phyloP scores from a whole-genome alignment of 2,113 vertebrate species.

The Rhagologus leucostigma region DNA sequence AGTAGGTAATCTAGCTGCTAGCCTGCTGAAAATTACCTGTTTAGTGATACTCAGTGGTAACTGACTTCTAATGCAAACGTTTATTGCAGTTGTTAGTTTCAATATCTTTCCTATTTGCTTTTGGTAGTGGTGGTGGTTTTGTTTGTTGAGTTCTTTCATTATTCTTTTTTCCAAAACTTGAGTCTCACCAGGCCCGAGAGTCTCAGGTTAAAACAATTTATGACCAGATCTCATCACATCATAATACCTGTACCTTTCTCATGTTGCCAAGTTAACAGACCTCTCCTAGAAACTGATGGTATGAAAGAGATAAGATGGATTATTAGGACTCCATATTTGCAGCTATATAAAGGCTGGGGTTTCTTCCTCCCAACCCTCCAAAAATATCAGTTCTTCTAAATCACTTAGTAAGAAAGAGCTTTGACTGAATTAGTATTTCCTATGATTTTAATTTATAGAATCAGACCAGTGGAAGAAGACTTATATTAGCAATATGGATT shows the following conservation, averaged over 20 bases:
- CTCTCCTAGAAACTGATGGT: background rate
- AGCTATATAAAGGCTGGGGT: background rate
- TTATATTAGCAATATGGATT: background rate
- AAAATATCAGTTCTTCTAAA: background rate
- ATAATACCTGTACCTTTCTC: background rate
- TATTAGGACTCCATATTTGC: background rate
- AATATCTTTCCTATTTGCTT: background rate
- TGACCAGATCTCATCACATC: background rate
- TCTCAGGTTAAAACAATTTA: background rate
- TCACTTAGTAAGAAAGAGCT: background rate
- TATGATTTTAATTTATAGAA: background rate
- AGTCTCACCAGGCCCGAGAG: background rate
- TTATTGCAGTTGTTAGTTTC: background rate
- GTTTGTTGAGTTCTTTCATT: background rate
- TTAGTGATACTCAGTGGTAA: background rate
- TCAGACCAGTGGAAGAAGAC: background rate
- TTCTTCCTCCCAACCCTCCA: background rate
- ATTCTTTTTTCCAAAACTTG: background rate
- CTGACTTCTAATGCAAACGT: background rate
- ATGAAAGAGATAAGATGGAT: background rate
- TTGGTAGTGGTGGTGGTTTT: background rate
- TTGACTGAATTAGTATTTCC: background rate
- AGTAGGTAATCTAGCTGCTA: background rate
- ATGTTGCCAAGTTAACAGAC: background rate
- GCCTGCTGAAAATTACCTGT: background rate